Evolutionary conservation across 2,888 invertebrate genomes (phyloP).

Genomic region (Bugulina stolonifera): DNA sequence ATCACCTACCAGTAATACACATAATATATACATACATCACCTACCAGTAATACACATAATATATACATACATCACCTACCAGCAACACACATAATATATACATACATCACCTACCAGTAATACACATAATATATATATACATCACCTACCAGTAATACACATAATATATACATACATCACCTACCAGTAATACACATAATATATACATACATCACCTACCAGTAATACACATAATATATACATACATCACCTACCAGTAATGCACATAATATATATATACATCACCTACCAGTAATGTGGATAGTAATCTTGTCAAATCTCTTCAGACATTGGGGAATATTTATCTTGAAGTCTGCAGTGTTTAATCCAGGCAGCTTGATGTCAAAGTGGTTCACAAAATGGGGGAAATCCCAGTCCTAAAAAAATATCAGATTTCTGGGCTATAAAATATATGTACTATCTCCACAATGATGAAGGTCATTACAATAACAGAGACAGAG

Average conservation of each 20-base stretch:
- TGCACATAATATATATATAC: background rate
- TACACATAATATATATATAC: background rate
- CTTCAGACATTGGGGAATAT: constrained; percentile 49
- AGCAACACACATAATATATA: too few species aligned
- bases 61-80: too few species aligned
- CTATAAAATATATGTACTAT: background rate
- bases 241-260: background rate
- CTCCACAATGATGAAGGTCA: too few species aligned
- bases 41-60: too few species aligned
- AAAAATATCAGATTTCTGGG: too few species aligned
- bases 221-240: background rate
- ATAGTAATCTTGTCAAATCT: constrained; percentile 41
- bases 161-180: background rate
- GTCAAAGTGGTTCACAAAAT: constrained; percentile 56
- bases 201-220: background rate
- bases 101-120: too few species aligned
- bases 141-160: background rate
- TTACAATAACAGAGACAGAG: too few species aligned
- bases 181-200: background rate
- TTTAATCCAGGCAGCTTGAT: constrained; percentile 57
- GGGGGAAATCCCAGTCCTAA: constrained; percentile 58
- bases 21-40: too few species aligned
- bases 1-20: too few species aligned
- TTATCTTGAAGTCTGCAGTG: constrained; percentile 47
- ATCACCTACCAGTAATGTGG: constrained; percentile 53